Conservation (phyloP, 2,888 invertebrate genomes). For the Drosophila fungiperda region DNA sequence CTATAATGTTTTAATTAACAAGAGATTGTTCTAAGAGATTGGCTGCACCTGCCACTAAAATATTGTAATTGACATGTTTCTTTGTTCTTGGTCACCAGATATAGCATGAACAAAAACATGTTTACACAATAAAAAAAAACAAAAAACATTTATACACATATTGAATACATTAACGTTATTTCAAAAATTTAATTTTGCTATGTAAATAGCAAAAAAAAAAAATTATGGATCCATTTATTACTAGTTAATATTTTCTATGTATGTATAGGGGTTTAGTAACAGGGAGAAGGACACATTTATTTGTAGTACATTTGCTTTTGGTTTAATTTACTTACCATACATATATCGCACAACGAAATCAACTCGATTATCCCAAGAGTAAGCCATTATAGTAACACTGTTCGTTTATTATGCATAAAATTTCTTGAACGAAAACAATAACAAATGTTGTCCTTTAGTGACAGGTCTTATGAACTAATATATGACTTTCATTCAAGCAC, state of each 20-base stretch:
- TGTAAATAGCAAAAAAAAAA: not conserved
- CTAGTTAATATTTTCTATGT: not conserved
- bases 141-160: not conserved
- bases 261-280: not conserved
- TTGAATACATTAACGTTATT: not conserved
- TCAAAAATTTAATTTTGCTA: not conserved
- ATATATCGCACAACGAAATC: constrained; percentile 92
- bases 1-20: constrained; percentile 3
- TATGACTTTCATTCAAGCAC: constrained; percentile 14
- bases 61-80: constrained; percentile 6
- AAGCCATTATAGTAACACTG: constrained; percentile 87
- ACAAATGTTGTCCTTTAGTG: constrained; percentile 33
- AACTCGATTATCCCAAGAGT: constrained; percentile 93
- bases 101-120: not conserved
- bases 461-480: constrained; percentile 31
- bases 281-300: constrained; percentile 2
- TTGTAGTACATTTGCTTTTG: not conserved
- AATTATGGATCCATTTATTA: not conserved
- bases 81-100: not conserved
- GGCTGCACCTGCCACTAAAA: constrained; percentile 1
- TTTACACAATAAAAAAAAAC: not conserved
- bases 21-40: constrained; percentile 6
- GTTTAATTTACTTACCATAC: constrained; percentile 88
- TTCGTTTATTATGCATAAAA: constrained; percentile 63
- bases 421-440: constrained; percentile 53